Base-by-base conservation (phyloP, 2,797 vertebrate species). In the Champsocephalus esox region DNA sequence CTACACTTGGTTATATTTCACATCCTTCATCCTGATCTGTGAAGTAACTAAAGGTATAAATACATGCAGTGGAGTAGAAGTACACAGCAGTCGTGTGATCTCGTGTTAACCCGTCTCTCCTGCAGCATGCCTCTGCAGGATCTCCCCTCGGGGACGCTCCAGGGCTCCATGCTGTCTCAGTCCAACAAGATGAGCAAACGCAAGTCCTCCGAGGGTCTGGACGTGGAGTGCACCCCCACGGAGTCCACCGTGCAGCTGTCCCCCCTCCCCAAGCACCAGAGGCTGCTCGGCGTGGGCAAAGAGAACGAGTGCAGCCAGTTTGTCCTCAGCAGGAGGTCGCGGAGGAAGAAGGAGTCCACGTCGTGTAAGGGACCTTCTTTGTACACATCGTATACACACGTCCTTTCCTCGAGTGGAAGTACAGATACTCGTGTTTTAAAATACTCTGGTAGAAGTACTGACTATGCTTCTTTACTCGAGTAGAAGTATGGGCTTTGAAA, bases 151-250 rank as follows among this genome's bases (percentile, higher is more conserved):
- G 82, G 93, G 2, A 87, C 65, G 80, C 87, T 95, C 13, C 83
- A 90, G 44, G 90, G 88, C 58, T 94, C 96, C 75, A 85, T 92
- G 9, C 86, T 94, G 93, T 92, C 92, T 70, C 90, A 93, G 92
- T 82, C 92, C 58, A 93, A 91, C 82, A 93, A 89, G 59, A 75
- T 77, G 19, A 91, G 77, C 38, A 94, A 91, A 79, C 94, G 92
- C 80, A 94, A 92, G 32, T 91, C 90, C 0, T 93, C 94, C 0
- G 95, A 96, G 21, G 93, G 91, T 5, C 84, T 91, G 69, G 95
- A 94, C 64, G 89, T 87, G 1, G 96, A 97, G 52, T 97, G 95
- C 80, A 96, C 95, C 0, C 97, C 96, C 0, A 91, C 94, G 28
- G 97, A 97, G n/a, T 84, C 94, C 43, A 93, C 96, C 2, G 90